Percentiles rank a stretch among this genome's conserved stretches.
Evolutionary conservation across 1,140 invertebrate species (phyloP).

Genomic region (Papilio aristodemus): DNA sequence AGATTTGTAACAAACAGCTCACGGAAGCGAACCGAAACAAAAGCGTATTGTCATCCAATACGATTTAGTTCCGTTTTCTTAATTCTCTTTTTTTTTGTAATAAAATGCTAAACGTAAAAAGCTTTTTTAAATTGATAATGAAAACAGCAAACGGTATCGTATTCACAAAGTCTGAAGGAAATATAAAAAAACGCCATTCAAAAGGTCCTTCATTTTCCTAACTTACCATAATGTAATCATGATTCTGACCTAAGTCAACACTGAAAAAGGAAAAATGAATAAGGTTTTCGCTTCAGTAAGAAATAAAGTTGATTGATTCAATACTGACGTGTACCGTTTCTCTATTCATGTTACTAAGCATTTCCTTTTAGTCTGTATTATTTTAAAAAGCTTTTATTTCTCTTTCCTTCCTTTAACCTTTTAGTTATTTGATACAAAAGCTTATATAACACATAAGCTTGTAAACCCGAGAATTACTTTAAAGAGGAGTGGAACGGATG

Average conservation of each 20-base stretch:
- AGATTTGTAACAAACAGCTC: too few relatives aligned
- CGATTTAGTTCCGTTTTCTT: too few relatives aligned
- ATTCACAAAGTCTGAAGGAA: constrained; percentile 13
- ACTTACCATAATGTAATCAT: constrained; percentile 30
- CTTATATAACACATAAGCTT: background rate
- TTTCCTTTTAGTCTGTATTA: constrained; percentile 1
- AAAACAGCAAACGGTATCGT: constrained; percentile 18
- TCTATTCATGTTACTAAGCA: constrained; percentile 3
- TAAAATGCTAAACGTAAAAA: background rate
- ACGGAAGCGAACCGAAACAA: too few relatives aligned
- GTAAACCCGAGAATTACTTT: background rate
- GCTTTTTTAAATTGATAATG: constrained; percentile 3
- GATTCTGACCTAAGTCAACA: constrained; percentile 30
- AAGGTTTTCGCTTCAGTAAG: background rate
- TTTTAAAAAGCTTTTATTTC: constrained; percentile 1
- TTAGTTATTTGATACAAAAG: background rate
- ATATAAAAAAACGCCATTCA: background rate
- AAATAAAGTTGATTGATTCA: constrained; percentile 26
- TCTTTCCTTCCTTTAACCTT: background rate
- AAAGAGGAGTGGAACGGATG: too few relatives aligned
- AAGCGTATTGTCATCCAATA: too few relatives aligned
- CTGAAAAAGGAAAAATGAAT: constrained; percentile 10
- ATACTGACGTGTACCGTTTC: constrained; percentile 8
- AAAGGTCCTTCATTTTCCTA: constrained; percentile 27
- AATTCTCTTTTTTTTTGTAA: too few relatives aligned